Percentiles rank a stretch among this genome's conserved stretches.
Conservation (phyloP, 2,888 invertebrate species). For the Hypolimnas misippus region DNA sequence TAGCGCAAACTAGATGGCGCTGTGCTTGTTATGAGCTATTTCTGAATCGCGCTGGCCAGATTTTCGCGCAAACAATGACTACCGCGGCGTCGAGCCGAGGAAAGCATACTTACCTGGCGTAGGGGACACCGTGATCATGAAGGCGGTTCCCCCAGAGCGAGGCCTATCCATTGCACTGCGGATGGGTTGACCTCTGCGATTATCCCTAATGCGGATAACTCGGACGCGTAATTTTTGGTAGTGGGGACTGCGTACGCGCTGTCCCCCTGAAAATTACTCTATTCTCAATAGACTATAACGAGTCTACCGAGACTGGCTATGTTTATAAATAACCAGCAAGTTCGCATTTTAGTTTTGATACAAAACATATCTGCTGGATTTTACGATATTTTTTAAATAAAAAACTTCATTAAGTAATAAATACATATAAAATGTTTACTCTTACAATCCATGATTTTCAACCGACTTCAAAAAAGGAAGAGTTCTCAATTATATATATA, state of each 20-base stretch:
- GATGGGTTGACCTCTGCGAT: constrained; percentile 60
- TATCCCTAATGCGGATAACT: constrained; percentile 61
- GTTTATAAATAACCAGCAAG: neutral
- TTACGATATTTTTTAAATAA: too few relatives aligned
- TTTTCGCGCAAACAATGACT: constrained; percentile 15
- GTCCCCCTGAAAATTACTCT: constrained; percentile 31
- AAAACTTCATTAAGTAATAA: too few relatives aligned
- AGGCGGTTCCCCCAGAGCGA: constrained; percentile 63
- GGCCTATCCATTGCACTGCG: constrained; percentile 59
- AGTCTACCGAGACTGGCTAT: too few relatives aligned
- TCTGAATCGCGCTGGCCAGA: constrained; percentile 33
- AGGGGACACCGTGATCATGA: constrained; percentile 60
- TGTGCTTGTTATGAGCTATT: neutral
- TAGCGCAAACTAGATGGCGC: constrained; percentile 23
- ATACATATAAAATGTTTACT: too few relatives aligned
- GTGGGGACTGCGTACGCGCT: constrained; percentile 55
- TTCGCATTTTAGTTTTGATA: too few relatives aligned
- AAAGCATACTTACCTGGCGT: constrained; percentile 46
- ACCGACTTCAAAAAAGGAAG: too few relatives aligned
- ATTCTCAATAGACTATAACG: too few relatives aligned
- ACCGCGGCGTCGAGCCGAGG: neutral
- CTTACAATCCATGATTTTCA: too few relatives aligned
- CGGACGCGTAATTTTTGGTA: constrained; percentile 61
- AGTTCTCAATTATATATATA: too few relatives aligned
- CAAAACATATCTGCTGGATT: too few relatives aligned